A percentile compares a stretch with the other conserved stretches of the same genome.
phyloP scores from a whole-genome alignment of 1,140 invertebrate species.

The Drosophila orena region DNA sequence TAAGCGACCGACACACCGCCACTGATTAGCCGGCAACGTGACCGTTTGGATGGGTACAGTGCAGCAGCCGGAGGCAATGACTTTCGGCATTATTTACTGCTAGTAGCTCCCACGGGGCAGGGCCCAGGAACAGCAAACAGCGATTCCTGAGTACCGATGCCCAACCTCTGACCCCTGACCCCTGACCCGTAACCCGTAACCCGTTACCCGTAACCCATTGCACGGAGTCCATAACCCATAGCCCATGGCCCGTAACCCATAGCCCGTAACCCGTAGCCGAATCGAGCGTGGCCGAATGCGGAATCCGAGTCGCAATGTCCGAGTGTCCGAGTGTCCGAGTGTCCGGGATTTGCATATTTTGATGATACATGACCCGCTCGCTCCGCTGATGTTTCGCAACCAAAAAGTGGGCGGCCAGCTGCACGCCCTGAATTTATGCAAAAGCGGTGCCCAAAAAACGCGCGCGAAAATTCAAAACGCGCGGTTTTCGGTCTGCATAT shows the following conservation, averaged over 20 bases:
- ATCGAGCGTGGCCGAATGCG: slow-evolving; percentile 12
- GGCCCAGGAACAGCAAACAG: slow-evolving; percentile 7
- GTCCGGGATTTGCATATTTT: slow-evolving; percentile 76
- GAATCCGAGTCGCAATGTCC: slow-evolving; percentile 13
- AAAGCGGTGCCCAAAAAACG: slow-evolving; percentile 68
- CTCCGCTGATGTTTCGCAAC: slow-evolving; percentile 9
- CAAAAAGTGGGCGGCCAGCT: slow-evolving; percentile 1
- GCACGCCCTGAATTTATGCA: slow-evolving; percentile 62
- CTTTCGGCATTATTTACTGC: slow-evolving; percentile 71
- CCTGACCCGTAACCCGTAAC: background rate
- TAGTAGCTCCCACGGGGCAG: slow-evolving; percentile 41
- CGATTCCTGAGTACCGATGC: background rate
- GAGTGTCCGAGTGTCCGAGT: slow-evolving; percentile 15
- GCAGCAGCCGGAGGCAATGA: slow-evolving; percentile 54
- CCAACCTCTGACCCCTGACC: background rate
- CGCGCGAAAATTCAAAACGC: slow-evolving; percentile 82
- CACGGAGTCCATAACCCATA: background rate
- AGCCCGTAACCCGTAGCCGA: slow-evolving; percentile 7
- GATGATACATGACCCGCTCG: slow-evolving; percentile 69
- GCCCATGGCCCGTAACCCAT: slow-evolving; percentile 1
- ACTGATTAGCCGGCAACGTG: slow-evolving; percentile 43
- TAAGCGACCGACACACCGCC: slow-evolving; percentile 7
- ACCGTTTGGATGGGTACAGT: slow-evolving; percentile 3
- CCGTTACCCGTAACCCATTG: background rate
- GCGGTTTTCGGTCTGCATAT: slow-evolving; percentile 78